Evolutionary conservation across 2,888 invertebrate species (phyloP).

Genomic region (Yponomeuta sedellus): DNA sequence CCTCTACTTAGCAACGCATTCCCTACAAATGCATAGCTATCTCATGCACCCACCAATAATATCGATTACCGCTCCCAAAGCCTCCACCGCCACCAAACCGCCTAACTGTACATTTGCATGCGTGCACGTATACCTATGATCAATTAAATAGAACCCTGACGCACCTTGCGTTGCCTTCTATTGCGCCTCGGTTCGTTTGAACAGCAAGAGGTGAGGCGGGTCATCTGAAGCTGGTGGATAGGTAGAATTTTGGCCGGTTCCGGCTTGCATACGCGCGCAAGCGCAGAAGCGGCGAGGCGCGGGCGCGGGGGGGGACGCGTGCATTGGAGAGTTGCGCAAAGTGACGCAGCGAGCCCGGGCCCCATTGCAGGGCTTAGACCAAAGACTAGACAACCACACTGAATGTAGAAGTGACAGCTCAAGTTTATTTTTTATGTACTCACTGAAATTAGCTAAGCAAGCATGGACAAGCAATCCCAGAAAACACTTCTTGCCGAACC

Average conservation of each 20-base stretch:
- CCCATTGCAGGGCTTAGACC: constrained; percentile 44
- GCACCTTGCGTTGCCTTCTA: neutral
- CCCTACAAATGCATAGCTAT: constrained; percentile 4
- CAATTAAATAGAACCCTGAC: constrained; percentile 33
- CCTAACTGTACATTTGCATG: constrained; percentile 75
- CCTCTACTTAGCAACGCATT: neutral
- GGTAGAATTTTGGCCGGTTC: constrained; percentile 65
- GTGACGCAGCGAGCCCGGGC: constrained; percentile 53
- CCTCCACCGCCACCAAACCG: constrained; percentile 43
- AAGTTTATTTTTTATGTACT: too few species aligned
- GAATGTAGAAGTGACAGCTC: neutral
- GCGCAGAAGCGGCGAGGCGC: constrained; percentile 42
- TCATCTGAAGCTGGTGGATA: constrained; percentile 40
- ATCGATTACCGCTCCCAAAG: constrained; percentile 58
- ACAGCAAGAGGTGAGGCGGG: constrained; percentile 30
- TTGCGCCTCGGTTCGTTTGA: neutral
- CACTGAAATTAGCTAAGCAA: too few species aligned
- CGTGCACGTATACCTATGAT: constrained; percentile 59
- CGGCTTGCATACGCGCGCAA: constrained; percentile 72
- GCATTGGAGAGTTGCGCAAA: constrained; percentile 72
- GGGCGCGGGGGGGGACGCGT: constrained; percentile 39
- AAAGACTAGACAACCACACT: constrained; percentile 7
- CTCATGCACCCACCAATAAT: constrained; percentile 36
- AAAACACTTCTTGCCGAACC: too few species aligned
- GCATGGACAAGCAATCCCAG: too few species aligned